Percentiles rank a stretch among this genome's conserved stretches.
phyloP scores from a whole-genome alignment of 2,113 vertebrate species.

The Poeciliopsis occidentalis region DNA sequence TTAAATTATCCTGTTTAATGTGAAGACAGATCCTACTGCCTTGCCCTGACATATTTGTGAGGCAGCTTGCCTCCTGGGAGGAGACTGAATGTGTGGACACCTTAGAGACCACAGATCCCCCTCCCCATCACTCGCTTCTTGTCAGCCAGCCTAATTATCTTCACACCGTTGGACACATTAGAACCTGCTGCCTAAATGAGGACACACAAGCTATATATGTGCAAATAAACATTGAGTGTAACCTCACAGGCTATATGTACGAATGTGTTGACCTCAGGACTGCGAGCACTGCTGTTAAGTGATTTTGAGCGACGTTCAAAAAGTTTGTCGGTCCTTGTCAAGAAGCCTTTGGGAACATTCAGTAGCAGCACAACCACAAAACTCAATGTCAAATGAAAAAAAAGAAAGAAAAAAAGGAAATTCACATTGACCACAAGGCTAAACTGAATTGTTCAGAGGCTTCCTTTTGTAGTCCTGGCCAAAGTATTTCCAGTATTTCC shows the following conservation, averaged over 20 bases:
- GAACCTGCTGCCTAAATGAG: not conserved
- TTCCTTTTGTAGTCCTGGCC: not conserved
- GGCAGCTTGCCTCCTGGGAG: conserved; percentile 49
- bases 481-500: not conserved
- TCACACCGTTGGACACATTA: not conserved
- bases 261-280: not conserved
- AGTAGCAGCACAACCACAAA: not conserved
- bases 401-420: not conserved
- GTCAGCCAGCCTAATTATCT: conserved; percentile 58
- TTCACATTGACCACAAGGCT: not conserved
- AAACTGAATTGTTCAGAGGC: not conserved
- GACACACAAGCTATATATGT: not conserved
- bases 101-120: conserved; percentile 34
- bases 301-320: not conserved
- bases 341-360: not conserved
- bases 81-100: conserved; percentile 32
- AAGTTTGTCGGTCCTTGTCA: not conserved
- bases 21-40: conserved; percentile 35
- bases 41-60: conserved; percentile 52
- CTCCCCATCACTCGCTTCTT: conserved; percentile 12
- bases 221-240: not conserved
- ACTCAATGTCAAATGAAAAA: not conserved
- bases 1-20: conserved; percentile 15
- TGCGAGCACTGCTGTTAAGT: not conserved
- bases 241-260: no score